Percentiles rank a stretch among this genome's conserved stretches.
Conservation (phyloP, 2,797 vertebrate genomes). For the Rachycentron canadum region DNA sequence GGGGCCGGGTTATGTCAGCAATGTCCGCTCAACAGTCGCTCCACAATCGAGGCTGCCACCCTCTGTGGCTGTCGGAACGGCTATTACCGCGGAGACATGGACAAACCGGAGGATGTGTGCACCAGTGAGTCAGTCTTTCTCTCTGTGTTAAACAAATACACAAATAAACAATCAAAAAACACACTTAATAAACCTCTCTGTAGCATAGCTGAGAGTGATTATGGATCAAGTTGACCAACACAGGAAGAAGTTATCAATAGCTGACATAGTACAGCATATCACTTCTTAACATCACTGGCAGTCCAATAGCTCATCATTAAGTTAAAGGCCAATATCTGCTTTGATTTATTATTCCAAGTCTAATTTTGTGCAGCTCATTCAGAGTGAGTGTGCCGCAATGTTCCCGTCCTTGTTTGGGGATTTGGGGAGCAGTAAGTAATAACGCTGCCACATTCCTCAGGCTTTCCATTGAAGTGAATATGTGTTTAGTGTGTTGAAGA, state of each 20-base stretch:
- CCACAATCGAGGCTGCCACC: slow-evolving; percentile 89
- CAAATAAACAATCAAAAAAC: background rate
- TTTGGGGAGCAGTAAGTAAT: slow-evolving; percentile 77
- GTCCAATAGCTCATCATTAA: slow-evolving; percentile 55
- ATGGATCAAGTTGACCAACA: background rate
- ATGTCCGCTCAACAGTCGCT: slow-evolving; percentile 93
- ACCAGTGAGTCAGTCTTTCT: slow-evolving; percentile 89
- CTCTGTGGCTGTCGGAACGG: slow-evolving; percentile 92
- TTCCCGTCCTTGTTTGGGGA: slow-evolving; percentile 62
- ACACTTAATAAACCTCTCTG: background rate
- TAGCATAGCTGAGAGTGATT: background rate
- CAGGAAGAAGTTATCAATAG: background rate
- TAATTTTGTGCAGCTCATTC: slow-evolving; percentile 62
- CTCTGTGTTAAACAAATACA: slow-evolving; percentile 13
- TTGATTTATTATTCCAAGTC: slow-evolving; percentile 60
- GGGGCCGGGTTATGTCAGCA: slow-evolving; percentile 88
- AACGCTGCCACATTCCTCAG: slow-evolving; percentile 71
- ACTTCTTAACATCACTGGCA: slow-evolving; percentile 9
- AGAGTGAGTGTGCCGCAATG: slow-evolving; percentile 35
- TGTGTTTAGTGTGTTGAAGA: slow-evolving; percentile 75
- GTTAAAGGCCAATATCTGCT: slow-evolving; percentile 57
- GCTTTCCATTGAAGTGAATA: slow-evolving; percentile 64
- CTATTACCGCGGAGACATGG: slow-evolving; percentile 93
- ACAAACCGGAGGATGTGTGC: slow-evolving; percentile 89
- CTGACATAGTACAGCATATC: slow-evolving; percentile 21